Percentiles rank a stretch among this genome's conserved stretches.
These are phyloP conservation scores for Drosophila micromelanica DNA, from an alignment of 1,140 invertebrate species.

Conservation along the genomic window DNA sequence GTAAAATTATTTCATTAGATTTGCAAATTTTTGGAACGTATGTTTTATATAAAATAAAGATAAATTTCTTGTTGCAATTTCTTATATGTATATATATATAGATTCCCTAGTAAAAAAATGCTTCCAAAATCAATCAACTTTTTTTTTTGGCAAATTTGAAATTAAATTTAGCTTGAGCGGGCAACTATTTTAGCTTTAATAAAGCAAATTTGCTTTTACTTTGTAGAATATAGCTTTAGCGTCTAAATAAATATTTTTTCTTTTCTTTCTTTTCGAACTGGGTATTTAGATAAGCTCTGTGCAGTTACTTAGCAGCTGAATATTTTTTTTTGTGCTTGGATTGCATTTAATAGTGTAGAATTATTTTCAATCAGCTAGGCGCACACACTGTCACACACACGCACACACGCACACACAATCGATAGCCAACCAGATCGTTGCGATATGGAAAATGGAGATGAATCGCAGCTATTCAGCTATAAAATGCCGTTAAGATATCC, in stretches of 20 bases:
- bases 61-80: too few relatives aligned
- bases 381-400: conserved; percentile 1
- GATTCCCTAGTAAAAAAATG: too few relatives aligned
- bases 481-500: conserved; percentile 49
- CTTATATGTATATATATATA: too few relatives aligned
- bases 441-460: conserved; percentile 49
- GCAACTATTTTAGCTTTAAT: too few relatives aligned
- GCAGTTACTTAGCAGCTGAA: conserved; percentile 14
- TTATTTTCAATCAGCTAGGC: conserved; percentile 38
- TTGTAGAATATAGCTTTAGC: too few relatives aligned
- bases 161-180: too few relatives aligned
- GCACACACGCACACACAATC: conserved; percentile 6
- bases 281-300: neutral
- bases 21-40: too few relatives aligned
- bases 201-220: too few relatives aligned
- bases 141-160: too few relatives aligned
- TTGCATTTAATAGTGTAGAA: neutral
- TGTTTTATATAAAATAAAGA: too few relatives aligned
- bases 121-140: too few relatives aligned
- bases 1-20: too few relatives aligned
- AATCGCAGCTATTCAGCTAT: conserved; percentile 48
- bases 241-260: neutral
- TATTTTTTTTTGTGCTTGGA: neutral
- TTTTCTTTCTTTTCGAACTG: neutral
- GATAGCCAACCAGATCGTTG: conserved; percentile 23